A percentile compares a stretch with the other conserved stretches of the same genome.
Conservation (phyloP, 2,888 invertebrate genomes). For the Acholoe squamosa region DNA sequence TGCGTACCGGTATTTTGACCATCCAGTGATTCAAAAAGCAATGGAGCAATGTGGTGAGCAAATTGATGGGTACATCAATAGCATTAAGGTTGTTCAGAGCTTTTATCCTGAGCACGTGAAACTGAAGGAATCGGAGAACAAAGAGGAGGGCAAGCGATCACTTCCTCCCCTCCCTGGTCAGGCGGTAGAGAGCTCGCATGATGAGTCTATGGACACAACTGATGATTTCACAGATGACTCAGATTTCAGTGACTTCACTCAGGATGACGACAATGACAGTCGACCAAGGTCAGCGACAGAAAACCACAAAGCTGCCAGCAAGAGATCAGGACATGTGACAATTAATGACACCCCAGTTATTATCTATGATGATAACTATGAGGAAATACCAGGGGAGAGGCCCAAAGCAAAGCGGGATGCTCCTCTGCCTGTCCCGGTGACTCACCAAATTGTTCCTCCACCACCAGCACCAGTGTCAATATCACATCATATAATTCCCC, state of each 20-base stretch:
- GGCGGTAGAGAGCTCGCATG: neutral
- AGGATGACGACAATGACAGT: neutral
- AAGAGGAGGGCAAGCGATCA: neutral
- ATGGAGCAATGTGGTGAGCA: conserved; percentile 73
- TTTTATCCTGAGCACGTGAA: conserved; percentile 66
- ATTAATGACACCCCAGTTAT: neutral
- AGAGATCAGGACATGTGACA: neutral
- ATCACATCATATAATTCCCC: neutral
- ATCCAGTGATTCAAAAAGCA: conserved; percentile 73
- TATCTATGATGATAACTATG: conserved; percentile 57
- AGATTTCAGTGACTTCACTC: conserved; percentile 52
- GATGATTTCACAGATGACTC: conserved; percentile 60
- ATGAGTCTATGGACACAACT: conserved; percentile 56
- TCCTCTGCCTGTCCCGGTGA: neutral
- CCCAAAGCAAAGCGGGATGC: neutral
- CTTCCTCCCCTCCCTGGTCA: conserved; percentile 2
- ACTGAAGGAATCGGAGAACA: neutral
- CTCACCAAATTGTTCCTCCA: neutral
- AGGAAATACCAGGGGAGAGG: conserved; percentile 51
- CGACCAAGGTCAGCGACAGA: neutral
- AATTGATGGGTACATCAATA: conserved; percentile 74
- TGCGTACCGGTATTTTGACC: conserved; percentile 46
- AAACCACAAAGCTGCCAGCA: neutral
- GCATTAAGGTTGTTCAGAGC: conserved; percentile 76
- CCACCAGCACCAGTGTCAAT: neutral